phyloP scores from a whole-genome alignment of 92 coral and sea anemone genomes.

The Epizoanthus illoricatus region DNA sequence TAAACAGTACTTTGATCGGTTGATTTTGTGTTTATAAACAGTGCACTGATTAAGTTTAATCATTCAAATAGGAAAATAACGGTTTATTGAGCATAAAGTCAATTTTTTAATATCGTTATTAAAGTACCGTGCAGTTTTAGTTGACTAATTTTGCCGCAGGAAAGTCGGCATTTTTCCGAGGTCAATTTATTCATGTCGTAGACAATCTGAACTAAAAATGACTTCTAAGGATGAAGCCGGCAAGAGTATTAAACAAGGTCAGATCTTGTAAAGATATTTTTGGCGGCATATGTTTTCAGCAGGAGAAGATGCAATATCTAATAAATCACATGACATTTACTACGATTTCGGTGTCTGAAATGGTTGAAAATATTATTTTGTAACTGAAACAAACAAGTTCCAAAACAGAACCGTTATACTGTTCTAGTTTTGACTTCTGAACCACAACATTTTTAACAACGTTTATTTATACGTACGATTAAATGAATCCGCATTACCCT shows the following conservation, averaged over 20 bases:
- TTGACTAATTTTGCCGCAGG: conserved; percentile 33
- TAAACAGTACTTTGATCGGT: conserved; percentile 32
- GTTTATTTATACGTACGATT: neutral
- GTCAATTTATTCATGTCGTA: conserved; percentile 20
- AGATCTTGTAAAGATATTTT: conserved; percentile 31
- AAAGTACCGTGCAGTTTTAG: neutral
- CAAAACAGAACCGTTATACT: conserved; percentile 8
- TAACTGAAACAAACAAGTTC: conserved; percentile 18
- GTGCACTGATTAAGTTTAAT: conserved; percentile 25
- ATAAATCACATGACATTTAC: conserved; percentile 28
- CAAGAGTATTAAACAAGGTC: conserved; percentile 23
- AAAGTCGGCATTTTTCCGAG: conserved; percentile 28
- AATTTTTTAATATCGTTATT: conserved; percentile 20
- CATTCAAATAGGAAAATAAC: conserved; percentile 35
- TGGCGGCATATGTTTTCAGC: conserved; percentile 12
- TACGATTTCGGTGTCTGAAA: conserved; percentile 1
- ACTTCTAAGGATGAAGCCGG: conserved; percentile 35
- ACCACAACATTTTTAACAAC: conserved; percentile 16
- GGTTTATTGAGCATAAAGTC: conserved; percentile 37
- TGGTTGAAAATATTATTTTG: conserved; percentile 22
- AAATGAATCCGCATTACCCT: neutral
- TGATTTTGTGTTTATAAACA: conserved; percentile 17
- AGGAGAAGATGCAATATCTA: conserved; percentile 29
- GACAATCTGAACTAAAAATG: conserved; percentile 24
- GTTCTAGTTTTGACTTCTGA: neutral